Evolutionary conservation across 2,113 vertebrate species (phyloP).

Genomic region (Grantiella picta): DNA sequence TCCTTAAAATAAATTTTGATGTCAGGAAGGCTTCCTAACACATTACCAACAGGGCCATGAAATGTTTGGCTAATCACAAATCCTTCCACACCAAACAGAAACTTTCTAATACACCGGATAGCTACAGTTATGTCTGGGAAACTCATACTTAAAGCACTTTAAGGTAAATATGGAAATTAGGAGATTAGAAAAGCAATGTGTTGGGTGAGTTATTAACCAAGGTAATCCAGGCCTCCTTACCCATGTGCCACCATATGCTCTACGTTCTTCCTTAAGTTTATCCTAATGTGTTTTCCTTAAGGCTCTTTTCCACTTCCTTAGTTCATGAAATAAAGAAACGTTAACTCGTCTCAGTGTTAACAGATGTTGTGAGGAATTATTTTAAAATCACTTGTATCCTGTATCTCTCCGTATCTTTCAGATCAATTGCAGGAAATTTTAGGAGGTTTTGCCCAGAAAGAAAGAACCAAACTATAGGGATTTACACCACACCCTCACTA

Average conservation of each 20-base stretch:
- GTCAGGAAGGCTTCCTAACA: slow-evolving; percentile 44
- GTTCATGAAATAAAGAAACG: slow-evolving; percentile 68
- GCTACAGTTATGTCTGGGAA: slow-evolving; percentile 33
- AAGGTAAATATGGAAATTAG: slow-evolving; percentile 61
- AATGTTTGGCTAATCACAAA: slow-evolving; percentile 48
- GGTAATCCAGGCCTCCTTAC: slow-evolving; percentile 5
- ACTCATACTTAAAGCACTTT: slow-evolving; percentile 16
- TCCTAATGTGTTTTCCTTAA: slow-evolving; percentile 67
- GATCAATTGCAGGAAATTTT: neutral
- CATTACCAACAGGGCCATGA: slow-evolving; percentile 23
- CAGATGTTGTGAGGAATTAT: slow-evolving; percentile 56
- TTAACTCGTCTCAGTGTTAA: slow-evolving; percentile 50
- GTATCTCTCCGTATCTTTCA: slow-evolving; percentile 38
- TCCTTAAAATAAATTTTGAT: slow-evolving; percentile 61
- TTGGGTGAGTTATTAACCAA: slow-evolving; percentile 14
- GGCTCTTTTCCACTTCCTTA: slow-evolving; percentile 58
- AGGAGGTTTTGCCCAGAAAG: neutral
- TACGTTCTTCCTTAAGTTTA: slow-evolving; percentile 20
- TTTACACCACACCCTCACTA: neutral
- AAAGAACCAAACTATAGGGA: neutral
- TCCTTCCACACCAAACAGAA: slow-evolving; percentile 54
- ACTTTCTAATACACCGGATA: slow-evolving; percentile 16
- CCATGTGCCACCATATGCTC: neutral
- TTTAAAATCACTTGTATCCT: slow-evolving; percentile 39
- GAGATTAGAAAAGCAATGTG: slow-evolving; percentile 23